These are phyloP conservation scores for Diplolepis rosae DNA, from an alignment of 2,888 invertebrate genomes.

Conservation along the genomic window DNA sequence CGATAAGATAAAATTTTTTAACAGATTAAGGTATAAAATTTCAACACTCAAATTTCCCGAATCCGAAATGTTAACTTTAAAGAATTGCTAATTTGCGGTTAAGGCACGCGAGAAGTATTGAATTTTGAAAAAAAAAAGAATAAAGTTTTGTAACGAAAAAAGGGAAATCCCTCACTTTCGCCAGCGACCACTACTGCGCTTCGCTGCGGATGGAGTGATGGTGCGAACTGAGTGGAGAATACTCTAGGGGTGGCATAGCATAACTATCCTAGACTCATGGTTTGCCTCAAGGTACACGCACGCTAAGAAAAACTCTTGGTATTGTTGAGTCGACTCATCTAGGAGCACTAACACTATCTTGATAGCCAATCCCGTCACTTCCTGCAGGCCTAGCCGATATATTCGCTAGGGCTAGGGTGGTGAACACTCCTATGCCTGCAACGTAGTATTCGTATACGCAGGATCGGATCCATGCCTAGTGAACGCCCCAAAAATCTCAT, in stretches of 20 bases:
- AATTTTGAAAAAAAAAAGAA: not conserved
- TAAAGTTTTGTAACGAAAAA: not conserved
- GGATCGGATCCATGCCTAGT: not conserved
- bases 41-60: not conserved
- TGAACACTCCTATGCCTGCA: conserved; percentile 22
- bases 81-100: not conserved
- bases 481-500: not conserved
- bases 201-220: conserved; percentile 13
- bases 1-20: not conserved
- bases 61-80: not conserved
- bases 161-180: not conserved
- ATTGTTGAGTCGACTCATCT: conserved; percentile 1
- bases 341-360: conserved; percentile 25
- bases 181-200: conserved; percentile 1
- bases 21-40: not conserved
- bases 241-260: conserved; percentile 22
- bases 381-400: conserved; percentile 23
- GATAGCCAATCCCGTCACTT: conserved; percentile 26
- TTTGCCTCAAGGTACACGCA: not conserved
- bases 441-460: conserved; percentile 19
- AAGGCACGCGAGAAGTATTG: not conserved
- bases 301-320: not conserved
- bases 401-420: conserved; percentile 27
- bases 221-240: conserved; percentile 21
- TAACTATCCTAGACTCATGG: conserved; percentile 21